phyloP scores from a whole-genome alignment of 2,797 vertebrate species.

The Pristis pectinata region DNA sequence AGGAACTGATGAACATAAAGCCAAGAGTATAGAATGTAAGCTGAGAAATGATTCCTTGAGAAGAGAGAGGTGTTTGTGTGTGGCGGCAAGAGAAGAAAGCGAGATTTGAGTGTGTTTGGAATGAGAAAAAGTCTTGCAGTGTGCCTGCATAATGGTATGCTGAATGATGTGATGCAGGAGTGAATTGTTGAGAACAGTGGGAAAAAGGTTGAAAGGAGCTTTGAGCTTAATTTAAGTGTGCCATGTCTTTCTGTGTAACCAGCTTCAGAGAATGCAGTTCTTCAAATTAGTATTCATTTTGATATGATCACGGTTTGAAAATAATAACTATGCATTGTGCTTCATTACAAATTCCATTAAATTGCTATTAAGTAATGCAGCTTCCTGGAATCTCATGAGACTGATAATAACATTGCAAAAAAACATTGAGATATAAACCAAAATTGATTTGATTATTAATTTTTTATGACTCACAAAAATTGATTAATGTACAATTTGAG shows the following conservation, averaged over 20 bases:
- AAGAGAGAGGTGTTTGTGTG: not conserved
- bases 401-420: not conserved
- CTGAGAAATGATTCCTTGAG: not conserved
- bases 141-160: not conserved
- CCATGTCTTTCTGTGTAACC: not conserved
- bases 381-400: slow-evolving; percentile 3
- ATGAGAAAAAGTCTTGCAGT: not conserved
- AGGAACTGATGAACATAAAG: not conserved
- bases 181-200: not conserved
- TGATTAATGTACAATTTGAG: slow-evolving; percentile 22
- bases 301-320: not conserved
- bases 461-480: slow-evolving; percentile 14
- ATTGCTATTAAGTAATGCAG: not conserved
- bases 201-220: not conserved
- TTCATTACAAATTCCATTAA: not conserved
- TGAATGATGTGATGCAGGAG: not conserved
- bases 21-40: not conserved
- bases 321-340: slow-evolving; percentile 4
- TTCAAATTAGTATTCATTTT: slow-evolving; percentile 1
- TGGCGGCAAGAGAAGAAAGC: not conserved
- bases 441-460: slow-evolving; percentile 34
- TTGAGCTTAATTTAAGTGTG: not conserved
- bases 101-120: not conserved
- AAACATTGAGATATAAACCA: not conserved
- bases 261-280: not conserved